These are phyloP conservation scores for Scopus umbretta DNA, from an alignment of 2,113 vertebrate species.

Conservation along the genomic window DNA sequence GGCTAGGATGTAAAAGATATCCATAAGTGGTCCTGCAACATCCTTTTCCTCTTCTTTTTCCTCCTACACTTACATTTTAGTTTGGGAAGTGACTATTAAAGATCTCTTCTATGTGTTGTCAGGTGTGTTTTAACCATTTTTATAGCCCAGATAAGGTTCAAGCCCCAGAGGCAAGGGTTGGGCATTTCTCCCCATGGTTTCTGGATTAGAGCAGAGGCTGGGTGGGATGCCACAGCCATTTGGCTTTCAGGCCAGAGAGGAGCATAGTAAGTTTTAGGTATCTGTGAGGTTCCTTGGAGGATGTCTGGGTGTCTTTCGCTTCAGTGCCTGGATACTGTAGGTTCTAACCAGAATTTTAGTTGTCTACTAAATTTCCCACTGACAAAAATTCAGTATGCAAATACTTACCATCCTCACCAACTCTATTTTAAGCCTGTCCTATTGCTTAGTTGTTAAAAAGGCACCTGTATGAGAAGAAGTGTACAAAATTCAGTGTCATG, in stretches of 20 bases:
- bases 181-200: neutral
- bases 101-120: neutral
- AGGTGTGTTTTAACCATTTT: neutral
- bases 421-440: neutral
- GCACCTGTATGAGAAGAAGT: neutral
- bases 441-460: neutral
- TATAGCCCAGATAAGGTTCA: neutral
- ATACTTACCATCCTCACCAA: neutral
- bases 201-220: neutral
- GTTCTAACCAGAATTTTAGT: neutral
- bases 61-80: neutral
- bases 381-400: neutral
- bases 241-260: neutral
- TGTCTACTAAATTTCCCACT: neutral
- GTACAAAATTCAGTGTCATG: neutral
- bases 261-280: neutral
- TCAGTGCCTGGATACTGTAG: neutral
- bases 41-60: neutral
- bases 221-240: neutral
- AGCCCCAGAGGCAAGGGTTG: neutral
- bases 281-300: neutral
- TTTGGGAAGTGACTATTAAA: neutral
- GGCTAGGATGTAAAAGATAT: neutral
- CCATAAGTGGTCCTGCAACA: neutral
- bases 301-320: neutral